Base-by-base conservation (phyloP, 1,140 invertebrate species). In the Bicyclus anynana region DNA sequence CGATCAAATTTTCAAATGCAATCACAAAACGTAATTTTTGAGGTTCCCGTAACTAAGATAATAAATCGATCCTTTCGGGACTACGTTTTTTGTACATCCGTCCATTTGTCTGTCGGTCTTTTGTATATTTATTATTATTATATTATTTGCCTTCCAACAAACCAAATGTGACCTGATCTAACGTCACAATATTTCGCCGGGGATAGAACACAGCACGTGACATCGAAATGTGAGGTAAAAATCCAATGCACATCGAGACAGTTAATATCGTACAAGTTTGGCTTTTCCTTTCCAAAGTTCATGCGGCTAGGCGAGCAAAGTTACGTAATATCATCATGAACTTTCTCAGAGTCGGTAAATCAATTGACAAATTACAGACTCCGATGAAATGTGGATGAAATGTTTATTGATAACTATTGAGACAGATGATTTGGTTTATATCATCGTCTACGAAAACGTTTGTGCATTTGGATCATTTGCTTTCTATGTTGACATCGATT, bases 361-460 rank as follows among this genome's bases (percentile, higher is more conserved):
- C 53, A 55, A 53, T 47, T 42, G 59, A 61, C 59, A 61, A 61
- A 61, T 51, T 50, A 38, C 44, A 52, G 38, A 44, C 29, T 51
- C 6, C 37, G n/a, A 27, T 16, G 27, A 38, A 61, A 55, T 29
- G 26, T 29, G 2, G 21, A 50, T 48, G 23, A 27, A 48, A 17
- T 26, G 42, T 58, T 58, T 48, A 58, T 58, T 58, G 55, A 10
- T 2, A n/a, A n/a, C n/a, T n/a, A 40, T 17, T 40, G 12, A 12
- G 29, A 33, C n/a, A 12, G n/a, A 33, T 33, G n/a, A 33, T 23
- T 2, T 7, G 3, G 13, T 0, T 14, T 38, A 14, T 4, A 38
- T 38, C 37, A 38, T 23, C 23, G 23, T 23, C 23, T 23, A 23
- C 23, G 23, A 23, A 7, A 4, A 23, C 7, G 23, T 23, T 23